Conservation (phyloP, 92 coral and sea anemone species). For the Isaurus tuberculatus region DNA sequence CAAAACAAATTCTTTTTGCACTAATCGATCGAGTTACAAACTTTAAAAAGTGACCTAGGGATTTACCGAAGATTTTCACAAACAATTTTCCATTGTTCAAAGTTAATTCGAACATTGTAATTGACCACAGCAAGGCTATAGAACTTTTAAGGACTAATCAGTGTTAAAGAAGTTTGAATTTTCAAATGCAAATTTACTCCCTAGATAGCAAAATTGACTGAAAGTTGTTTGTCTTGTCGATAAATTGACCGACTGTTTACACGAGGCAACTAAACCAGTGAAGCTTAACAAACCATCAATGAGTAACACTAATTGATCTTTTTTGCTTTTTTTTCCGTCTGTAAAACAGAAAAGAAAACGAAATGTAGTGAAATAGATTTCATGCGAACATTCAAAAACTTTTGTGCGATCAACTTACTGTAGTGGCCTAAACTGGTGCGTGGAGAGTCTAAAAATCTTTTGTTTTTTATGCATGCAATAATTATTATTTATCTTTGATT, state of each 20-base stretch:
- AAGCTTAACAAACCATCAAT: not conserved
- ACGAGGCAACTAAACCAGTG: not conserved
- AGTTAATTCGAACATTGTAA: conserved; percentile 15
- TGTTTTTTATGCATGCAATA: not conserved
- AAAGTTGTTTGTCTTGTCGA: conserved; percentile 43
- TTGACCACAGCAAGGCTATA: not conserved
- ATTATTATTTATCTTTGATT: not conserved
- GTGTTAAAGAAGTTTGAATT: not conserved
- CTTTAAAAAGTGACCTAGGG: not conserved
- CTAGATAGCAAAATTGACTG: conserved; percentile 6
- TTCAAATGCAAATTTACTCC: conserved; percentile 40
- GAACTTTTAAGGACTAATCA: conserved; percentile 1
- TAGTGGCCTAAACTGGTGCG: not conserved
- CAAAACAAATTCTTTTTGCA: not conserved
- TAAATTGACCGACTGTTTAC: conserved; percentile 27
- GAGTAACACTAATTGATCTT: not conserved
- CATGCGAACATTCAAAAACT: not conserved
- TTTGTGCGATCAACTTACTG: not conserved
- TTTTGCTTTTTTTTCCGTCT: not conserved
- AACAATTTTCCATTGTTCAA: conserved; percentile 4
- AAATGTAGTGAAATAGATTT: not conserved
- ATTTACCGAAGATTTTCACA: not conserved
- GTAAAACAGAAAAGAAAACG: not conserved
- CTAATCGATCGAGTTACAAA: not conserved
- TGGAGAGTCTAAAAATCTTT: not conserved